Percentiles rank a stretch among this genome's conserved stretches.
Evolutionary conservation across 2,888 invertebrate genomes (phyloP).

Genomic region (Metopia argyrocephala): DNA sequence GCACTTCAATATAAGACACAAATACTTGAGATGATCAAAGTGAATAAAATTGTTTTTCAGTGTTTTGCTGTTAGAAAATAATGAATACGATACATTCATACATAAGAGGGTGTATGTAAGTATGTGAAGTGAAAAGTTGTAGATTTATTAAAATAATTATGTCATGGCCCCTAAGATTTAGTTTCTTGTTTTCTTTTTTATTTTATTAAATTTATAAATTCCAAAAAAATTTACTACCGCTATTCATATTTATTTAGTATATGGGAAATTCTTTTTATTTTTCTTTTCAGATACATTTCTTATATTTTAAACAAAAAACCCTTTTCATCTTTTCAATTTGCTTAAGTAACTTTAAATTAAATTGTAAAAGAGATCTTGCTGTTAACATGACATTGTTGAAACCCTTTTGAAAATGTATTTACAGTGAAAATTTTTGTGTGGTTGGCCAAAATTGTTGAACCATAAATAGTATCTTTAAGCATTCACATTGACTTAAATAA

Average conservation of each 20-base stretch:
- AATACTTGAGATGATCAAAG: slow-evolving; percentile 7
- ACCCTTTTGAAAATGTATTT: not conserved
- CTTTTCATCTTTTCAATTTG: not conserved
- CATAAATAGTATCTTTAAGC: slow-evolving; percentile 49
- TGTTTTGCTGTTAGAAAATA: not conserved
- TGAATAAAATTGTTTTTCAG: slow-evolving; percentile 22
- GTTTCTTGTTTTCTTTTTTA: too few relatives aligned
- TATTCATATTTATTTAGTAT: too few relatives aligned
- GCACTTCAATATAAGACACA: too few relatives aligned
- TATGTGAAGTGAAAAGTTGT: too few relatives aligned
- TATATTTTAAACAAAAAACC: too few relatives aligned
- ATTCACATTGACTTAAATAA: slow-evolving; percentile 12
- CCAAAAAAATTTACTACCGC: too few relatives aligned
- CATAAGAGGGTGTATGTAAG: too few relatives aligned
- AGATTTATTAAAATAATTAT: too few relatives aligned
- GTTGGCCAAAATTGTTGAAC: slow-evolving; percentile 4
- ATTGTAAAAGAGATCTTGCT: not conserved
- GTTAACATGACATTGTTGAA: not conserved
- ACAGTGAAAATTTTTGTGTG: not conserved
- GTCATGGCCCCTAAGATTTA: too few relatives aligned
- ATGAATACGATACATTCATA: not conserved
- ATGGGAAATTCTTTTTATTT: too few relatives aligned
- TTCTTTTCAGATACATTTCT: too few relatives aligned
- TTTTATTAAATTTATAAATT: too few relatives aligned
- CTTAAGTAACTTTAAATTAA: not conserved